Evolutionary conservation across 1,140 invertebrate genomes (phyloP), one percentile per base, ranked within the genome.

Genomic region (Nasonia longicornis): DNA sequence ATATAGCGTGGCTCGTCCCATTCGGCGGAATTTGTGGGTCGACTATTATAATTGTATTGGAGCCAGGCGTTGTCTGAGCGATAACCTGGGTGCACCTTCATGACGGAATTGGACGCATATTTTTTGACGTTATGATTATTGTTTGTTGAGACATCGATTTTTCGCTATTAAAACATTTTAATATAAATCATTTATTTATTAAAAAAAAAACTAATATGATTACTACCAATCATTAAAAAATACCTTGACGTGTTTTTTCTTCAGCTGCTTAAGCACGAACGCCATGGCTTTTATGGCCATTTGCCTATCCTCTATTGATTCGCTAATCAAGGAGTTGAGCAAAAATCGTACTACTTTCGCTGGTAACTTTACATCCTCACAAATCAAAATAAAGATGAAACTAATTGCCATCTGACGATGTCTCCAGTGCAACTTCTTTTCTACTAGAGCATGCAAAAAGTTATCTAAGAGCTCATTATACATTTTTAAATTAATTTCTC

Each of bases 401-500:
- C 93, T 92, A 85, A 96, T 93, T 29, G 93, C 94, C 87, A 97
- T 93, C 71, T 94, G 92, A 76, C 95, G 92, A 85, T 96, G 95
- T 29, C 96, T 91, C 96, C 96, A 97, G 88, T 97, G 95, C 93
- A 96, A 87, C 87, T 94, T 95, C 83, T 93, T 93, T 83, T 93
- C 91, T 29, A 94, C 88, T 20, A 95, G 93, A 20, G 93, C 89
- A 83, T 92, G 86, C 2, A 95, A 90, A 14, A 97, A 85, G 29
- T 93, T 91, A 26, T 93, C 86, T 0, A 96, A 84, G 3, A 96
- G 87, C 11, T 91, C 89, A 38, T 92, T 89, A 85, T 96, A 97
- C 10, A 91, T 82, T 16, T 88, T 86, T 76, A 91, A 88, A 87
- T 93, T 93, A 42, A 85, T 85, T 45, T 92, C 85, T 29, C 91